phyloP scores from a whole-genome alignment of 1,140 invertebrate species.

The Ips nitidus region DNA sequence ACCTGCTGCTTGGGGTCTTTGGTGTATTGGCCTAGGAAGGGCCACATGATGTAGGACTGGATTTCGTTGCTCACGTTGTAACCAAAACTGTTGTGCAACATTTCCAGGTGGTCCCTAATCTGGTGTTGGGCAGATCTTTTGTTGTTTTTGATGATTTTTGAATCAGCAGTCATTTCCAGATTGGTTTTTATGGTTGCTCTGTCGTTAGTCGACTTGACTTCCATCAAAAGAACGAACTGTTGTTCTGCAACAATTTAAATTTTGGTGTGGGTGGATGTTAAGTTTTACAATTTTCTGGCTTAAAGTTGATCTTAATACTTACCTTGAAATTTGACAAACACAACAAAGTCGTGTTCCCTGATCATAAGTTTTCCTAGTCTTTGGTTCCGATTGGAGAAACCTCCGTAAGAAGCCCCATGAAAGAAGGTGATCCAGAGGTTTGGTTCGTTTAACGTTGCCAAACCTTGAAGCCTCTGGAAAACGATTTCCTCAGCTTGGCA shows the following conservation, averaged over 20 bases:
- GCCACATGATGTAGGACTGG: constrained; percentile 49
- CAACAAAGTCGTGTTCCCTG: constrained; percentile 51
- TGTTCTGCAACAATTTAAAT: constrained; percentile 36
- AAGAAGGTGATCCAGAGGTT: constrained; percentile 49
- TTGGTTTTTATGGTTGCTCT: constrained; percentile 33
- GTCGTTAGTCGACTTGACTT: constrained; percentile 52
- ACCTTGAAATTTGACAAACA: constrained; percentile 49
- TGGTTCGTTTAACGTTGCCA: constrained; percentile 22
- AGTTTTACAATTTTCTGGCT: not conserved
- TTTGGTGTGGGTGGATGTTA: not conserved
- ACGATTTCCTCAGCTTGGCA: constrained; percentile 46
- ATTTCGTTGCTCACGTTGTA: constrained; percentile 20
- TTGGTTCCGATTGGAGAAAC: constrained; percentile 48
- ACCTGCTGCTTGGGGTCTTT: constrained; percentile 43
- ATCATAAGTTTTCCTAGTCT: constrained; percentile 50
- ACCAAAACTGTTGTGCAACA: constrained; percentile 40
- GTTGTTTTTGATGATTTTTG: constrained; percentile 51
- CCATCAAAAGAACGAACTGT: constrained; percentile 44
- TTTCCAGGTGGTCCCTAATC: constrained; percentile 49
- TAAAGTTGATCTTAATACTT: constrained; percentile 5
- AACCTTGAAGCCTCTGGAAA: constrained; percentile 41
- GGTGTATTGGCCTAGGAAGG: constrained; percentile 45
- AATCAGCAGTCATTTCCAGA: constrained; percentile 42
- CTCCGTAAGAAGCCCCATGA: constrained; percentile 48
- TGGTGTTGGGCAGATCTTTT: constrained; percentile 52